Evolutionary conservation across 2,888 invertebrate genomes (phyloP).

Genomic region (Pseudococcus viburni): DNA sequence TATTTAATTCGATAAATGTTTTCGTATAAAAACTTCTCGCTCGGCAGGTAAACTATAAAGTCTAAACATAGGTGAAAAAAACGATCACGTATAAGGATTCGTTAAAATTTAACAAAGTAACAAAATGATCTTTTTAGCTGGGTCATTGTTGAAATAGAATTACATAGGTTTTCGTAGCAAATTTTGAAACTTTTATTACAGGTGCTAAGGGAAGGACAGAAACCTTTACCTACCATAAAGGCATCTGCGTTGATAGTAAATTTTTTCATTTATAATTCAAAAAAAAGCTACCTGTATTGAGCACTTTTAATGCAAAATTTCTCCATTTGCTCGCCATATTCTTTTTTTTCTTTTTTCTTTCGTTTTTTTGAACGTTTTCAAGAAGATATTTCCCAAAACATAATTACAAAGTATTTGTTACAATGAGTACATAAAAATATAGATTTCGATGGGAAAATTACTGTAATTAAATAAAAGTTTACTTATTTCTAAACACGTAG

Average conservation of each 20-base stretch:
- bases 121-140: neutral
- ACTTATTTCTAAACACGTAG: neutral
- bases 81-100: slow-evolving; percentile 31
- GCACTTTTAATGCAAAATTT: neutral
- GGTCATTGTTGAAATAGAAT: slow-evolving; percentile 19
- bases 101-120: slow-evolving; percentile 1
- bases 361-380: neutral
- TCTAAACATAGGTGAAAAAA: neutral
- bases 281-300: neutral
- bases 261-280: slow-evolving; percentile 18
- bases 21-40: neutral
- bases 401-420: neutral
- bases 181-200: neutral
- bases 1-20: slow-evolving; percentile 31
- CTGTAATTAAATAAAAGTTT: neutral
- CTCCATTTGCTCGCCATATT: neutral
- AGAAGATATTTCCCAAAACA: neutral
- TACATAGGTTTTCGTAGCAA: neutral
- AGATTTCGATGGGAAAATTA: neutral
- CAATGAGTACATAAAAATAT: neutral
- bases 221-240: neutral
- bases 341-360: neutral
- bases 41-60: neutral
- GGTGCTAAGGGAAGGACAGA: neutral
- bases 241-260: neutral